Percentiles rank a stretch among this genome's conserved stretches.
Evolutionary conservation across 1,140 invertebrate species (phyloP).

Genomic region (Ceratosolen fusciceps): DNA sequence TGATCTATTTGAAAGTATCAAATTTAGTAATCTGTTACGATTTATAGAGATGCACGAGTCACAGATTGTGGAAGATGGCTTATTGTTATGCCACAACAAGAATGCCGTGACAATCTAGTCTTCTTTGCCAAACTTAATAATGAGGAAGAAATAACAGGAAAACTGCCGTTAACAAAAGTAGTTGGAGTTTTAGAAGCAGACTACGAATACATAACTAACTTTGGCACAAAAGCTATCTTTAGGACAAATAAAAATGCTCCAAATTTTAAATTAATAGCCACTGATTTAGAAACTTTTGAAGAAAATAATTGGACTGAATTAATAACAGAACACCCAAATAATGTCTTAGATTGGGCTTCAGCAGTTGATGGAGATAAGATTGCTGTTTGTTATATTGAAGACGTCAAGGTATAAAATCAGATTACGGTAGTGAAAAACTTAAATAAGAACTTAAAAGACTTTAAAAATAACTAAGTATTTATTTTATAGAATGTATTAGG

Average conservation of each 20-base stretch:
- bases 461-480: constrained; percentile 42
- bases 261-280: constrained; percentile 89
- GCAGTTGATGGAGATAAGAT: constrained; percentile 90
- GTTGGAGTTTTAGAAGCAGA: constrained; percentile 94
- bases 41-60: constrained; percentile 82
- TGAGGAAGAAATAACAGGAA: constrained; percentile 75
- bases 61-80: constrained; percentile 93
- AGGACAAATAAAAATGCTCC: constrained; percentile 95
- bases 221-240: constrained; percentile 87
- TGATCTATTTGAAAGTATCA: constrained; percentile 21
- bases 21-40: constrained; percentile 34
- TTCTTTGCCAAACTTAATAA: constrained; percentile 84
- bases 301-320: constrained; percentile 88
- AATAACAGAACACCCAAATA: constrained; percentile 86
- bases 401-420: constrained; percentile 86
- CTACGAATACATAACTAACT: constrained; percentile 95
- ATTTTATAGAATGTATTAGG: constrained; percentile 84
- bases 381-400: constrained; percentile 91
- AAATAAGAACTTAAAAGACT: constrained; percentile 16
- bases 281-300: constrained; percentile 86
- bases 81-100: constrained; percentile 83
- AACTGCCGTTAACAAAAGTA: constrained; percentile 80
- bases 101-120: constrained; percentile 90
- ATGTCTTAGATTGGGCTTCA: constrained; percentile 91
- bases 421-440: constrained; percentile 22